Conservation (phyloP, 1,140 invertebrate species). For the Thaumetopoea pityocampa region DNA sequence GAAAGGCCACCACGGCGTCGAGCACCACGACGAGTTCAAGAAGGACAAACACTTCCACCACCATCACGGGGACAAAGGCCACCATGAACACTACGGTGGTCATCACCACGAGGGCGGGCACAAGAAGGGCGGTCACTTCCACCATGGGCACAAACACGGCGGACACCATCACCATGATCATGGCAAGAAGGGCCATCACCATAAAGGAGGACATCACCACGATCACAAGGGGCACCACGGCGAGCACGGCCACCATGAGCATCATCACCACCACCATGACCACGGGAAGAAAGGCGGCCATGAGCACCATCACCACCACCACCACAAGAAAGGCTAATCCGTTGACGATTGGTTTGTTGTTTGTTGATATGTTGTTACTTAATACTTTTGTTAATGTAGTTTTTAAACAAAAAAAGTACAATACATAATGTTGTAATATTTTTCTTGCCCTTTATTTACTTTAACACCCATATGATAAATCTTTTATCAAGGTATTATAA, state of each 20-base stretch:
- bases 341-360: slow-evolving; percentile 8
- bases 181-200: slow-evolving; percentile 59
- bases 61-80: slow-evolving; percentile 83
- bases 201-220: slow-evolving; percentile 74
- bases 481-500: too few relatives aligned
- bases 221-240: slow-evolving; percentile 74
- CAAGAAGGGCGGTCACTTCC: slow-evolving; percentile 80
- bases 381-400: slow-evolving; percentile 14
- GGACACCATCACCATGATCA: slow-evolving; percentile 71
- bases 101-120: slow-evolving; percentile 81
- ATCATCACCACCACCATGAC: slow-evolving; percentile 77
- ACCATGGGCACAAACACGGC: slow-evolving; percentile 81
- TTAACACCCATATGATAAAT: too few relatives aligned
- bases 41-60: slow-evolving; percentile 81
- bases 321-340: slow-evolving; percentile 77
- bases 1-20: slow-evolving; percentile 85
- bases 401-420: slow-evolving; percentile 18
- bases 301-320: slow-evolving; percentile 73
- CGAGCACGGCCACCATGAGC: slow-evolving; percentile 69
- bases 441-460: too few relatives aligned
- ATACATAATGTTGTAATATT: too few relatives aligned
- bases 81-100: slow-evolving; percentile 78
- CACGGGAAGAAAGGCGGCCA: slow-evolving; percentile 79
- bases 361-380: slow-evolving; percentile 5
- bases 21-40: slow-evolving; percentile 80